Conservation (phyloP, 2,888 invertebrate species). For the Chorisops tibialis region DNA sequence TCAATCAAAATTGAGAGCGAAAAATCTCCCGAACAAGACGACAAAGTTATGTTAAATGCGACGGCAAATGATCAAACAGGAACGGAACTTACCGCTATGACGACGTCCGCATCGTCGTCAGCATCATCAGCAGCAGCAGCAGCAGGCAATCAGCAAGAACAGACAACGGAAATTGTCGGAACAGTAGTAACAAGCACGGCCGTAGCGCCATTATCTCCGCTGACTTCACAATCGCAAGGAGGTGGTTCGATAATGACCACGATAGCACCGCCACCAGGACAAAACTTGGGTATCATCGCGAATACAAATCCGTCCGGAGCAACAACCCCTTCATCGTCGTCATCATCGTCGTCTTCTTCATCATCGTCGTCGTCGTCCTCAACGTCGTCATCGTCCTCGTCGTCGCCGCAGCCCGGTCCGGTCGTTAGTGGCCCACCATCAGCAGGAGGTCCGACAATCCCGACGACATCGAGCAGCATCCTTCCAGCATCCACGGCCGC, state of each 20-base stretch:
- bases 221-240: background rate
- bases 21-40: no score
- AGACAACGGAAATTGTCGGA: constrained; percentile 48
- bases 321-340: background rate
- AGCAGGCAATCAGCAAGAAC: constrained; percentile 48
- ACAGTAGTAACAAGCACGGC: constrained; percentile 39
- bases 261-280: constrained; percentile 35
- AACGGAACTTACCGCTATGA: constrained; percentile 37
- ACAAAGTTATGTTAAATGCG: constrained; percentile 15
- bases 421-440: background rate
- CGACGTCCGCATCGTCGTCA: constrained; percentile 41
- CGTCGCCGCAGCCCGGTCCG: constrained; percentile 1
- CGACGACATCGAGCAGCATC: background rate
- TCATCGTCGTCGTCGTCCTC: constrained; percentile 15
- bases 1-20: no score
- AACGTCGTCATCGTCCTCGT: constrained; percentile 13
- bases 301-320: background rate
- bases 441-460: background rate
- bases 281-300: constrained; percentile 29
- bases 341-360: constrained; percentile 13
- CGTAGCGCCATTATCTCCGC: constrained; percentile 35
- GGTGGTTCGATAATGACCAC: constrained; percentile 32
- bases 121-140: constrained; percentile 47
- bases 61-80: constrained; percentile 33
- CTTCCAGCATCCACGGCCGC: background rate